Conservation (phyloP, 1,140 invertebrate species). For the Drosophila orosa region DNA sequence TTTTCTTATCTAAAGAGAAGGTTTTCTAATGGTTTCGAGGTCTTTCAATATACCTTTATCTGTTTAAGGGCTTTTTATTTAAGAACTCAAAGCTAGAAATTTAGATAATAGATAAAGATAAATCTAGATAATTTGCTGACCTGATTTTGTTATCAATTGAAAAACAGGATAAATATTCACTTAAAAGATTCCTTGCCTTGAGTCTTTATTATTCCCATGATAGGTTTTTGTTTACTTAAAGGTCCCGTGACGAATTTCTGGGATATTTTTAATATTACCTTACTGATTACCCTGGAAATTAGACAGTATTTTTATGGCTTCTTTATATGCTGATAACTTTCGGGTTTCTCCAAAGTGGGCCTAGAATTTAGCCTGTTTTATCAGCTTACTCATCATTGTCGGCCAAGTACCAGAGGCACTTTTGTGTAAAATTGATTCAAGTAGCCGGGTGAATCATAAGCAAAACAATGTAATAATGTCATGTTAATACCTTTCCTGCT, state of each 20-base stretch:
- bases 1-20: neutral
- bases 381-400: constrained; percentile 29
- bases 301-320: constrained; percentile 6
- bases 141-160: neutral
- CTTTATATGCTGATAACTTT: constrained; percentile 6
- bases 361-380: constrained; percentile 4
- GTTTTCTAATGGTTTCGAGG: neutral
- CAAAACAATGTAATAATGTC: constrained; percentile 23
- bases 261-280: neutral
- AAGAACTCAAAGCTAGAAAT: neutral
- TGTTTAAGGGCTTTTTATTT: neutral
- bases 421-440: constrained; percentile 26
- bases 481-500: constrained; percentile 23
- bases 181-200: neutral
- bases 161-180: neutral
- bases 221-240: neutral
- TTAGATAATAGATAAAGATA: too few relatives aligned
- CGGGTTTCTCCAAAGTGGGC: neutral
- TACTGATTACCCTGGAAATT: neutral
- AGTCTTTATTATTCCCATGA: neutral
- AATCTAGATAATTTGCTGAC: constrained; percentile 3
- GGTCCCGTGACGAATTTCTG: neutral
- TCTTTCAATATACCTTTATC: neutral
- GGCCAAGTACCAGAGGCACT: neutral
- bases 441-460: constrained; percentile 19